Conservation (phyloP, 2,797 vertebrate species). For the Halcyon leucocephala region DNA sequence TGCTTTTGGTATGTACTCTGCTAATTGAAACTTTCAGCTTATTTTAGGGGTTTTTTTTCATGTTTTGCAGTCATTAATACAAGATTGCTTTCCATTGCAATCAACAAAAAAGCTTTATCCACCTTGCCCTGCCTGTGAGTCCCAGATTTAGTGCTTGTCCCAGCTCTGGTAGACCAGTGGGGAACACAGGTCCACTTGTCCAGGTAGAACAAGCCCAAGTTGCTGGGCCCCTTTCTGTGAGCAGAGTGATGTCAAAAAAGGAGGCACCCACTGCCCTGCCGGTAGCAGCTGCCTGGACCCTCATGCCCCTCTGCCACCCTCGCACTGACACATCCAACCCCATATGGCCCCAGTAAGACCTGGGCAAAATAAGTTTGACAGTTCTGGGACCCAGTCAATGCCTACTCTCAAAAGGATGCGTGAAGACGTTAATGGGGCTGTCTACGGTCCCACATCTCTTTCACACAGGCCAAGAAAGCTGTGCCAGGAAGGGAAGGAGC, state of each 20-base stretch:
- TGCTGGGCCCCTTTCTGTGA: background rate
- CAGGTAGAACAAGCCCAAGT: accelerated
- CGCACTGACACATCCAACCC: accelerated
- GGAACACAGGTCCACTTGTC: background rate
- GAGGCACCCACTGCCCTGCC: background rate
- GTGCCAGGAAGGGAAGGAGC: accelerated
- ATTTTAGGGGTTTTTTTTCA: background rate
- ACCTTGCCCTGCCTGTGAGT: background rate
- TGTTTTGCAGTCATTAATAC: background rate
- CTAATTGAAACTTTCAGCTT: background rate
- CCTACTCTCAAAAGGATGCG: background rate
- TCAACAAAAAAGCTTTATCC: background rate
- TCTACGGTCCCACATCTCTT: background rate
- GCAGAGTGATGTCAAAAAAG: background rate
- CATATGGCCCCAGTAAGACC: accelerated
- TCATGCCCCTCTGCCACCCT: background rate
- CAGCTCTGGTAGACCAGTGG: background rate
- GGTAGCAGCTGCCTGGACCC: background rate
- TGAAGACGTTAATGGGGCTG: accelerated
- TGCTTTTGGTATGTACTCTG: background rate
- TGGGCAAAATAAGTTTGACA: background rate
- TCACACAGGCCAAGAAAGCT: accelerated
- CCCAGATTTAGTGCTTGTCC: background rate
- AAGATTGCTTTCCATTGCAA: background rate
- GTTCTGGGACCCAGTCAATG: background rate